Percentiles rank a stretch among this genome's conserved stretches.
phyloP scores from a whole-genome alignment of 2,113 vertebrate species.

The Calidris pygmaea region DNA sequence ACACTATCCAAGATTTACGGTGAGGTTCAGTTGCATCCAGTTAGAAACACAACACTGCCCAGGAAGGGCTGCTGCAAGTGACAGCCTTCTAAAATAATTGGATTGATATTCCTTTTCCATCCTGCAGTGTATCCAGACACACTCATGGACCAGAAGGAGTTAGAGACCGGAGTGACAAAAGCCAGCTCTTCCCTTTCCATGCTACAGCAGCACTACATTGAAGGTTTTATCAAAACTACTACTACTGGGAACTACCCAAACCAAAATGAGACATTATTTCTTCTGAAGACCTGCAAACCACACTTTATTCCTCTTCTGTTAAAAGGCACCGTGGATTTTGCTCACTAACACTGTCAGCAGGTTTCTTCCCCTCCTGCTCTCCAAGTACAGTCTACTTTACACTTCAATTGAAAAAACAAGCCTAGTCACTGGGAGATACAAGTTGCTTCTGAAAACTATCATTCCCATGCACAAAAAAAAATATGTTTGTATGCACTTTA shows the following conservation, averaged over 20 bases:
- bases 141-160: background rate
- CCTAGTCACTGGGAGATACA: accelerated
- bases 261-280: background rate
- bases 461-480: background rate
- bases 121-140: background rate
- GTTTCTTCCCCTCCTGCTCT: background rate
- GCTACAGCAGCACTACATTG: background rate
- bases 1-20: background rate
- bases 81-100: background rate
- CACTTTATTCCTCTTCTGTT: background rate
- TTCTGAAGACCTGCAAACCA: background rate
- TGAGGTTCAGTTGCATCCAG: background rate
- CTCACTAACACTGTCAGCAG: background rate
- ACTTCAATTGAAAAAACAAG: background rate
- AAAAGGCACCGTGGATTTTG: background rate
- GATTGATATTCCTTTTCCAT: background rate
- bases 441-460: background rate
- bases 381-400: background rate
- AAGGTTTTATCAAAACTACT: background rate
- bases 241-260: background rate
- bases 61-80: background rate
- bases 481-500: background rate
- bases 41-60: background rate
- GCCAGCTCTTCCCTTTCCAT: background rate
- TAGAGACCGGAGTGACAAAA: accelerated